These are phyloP conservation scores for Tretioscincus oriximinensis DNA, from an alignment of 2,113 vertebrate species.

Conservation along the genomic window DNA sequence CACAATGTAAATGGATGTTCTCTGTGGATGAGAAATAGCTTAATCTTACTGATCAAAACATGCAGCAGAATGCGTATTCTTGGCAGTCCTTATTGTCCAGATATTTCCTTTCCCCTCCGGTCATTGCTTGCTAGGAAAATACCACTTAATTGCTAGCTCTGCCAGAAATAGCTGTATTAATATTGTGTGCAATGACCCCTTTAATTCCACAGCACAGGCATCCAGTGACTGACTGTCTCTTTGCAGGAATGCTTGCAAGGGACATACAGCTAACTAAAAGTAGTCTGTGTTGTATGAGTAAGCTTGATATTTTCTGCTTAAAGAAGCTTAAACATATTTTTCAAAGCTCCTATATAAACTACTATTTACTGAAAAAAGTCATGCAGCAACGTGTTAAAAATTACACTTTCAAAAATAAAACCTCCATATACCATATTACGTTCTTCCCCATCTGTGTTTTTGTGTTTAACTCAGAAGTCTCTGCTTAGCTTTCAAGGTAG, in stretches of 20 bases:
- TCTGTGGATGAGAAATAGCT: too few species aligned
- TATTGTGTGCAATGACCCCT: conserved; percentile 11
- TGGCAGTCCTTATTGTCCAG: not conserved
- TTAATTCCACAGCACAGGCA: conserved; percentile 6
- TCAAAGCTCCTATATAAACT: not conserved
- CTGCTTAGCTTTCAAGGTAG: conserved; percentile 1
- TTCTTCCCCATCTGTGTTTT: not conserved
- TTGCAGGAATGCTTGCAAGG: not conserved
- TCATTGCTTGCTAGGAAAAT: not conserved
- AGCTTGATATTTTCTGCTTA: not conserved
- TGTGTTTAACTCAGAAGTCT: not conserved
- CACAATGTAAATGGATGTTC: too few species aligned
- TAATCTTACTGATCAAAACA: not conserved
- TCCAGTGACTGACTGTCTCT: not conserved
- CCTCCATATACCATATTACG: too few species aligned
- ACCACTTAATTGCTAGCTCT: not conserved
- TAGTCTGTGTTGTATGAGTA: not conserved
- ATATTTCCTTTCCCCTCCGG: not conserved
- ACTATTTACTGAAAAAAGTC: not conserved
- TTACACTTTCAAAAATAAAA: not conserved
- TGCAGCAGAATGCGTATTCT: not conserved
- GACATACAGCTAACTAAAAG: not conserved
- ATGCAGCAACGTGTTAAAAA: not conserved
- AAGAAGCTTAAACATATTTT: not conserved
- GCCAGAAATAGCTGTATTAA: conserved; percentile 24